Evolutionary conservation across 2,888 invertebrate species (phyloP), one percentile per base, ranked within the genome.

Genomic region (Germaria angustata): DNA sequence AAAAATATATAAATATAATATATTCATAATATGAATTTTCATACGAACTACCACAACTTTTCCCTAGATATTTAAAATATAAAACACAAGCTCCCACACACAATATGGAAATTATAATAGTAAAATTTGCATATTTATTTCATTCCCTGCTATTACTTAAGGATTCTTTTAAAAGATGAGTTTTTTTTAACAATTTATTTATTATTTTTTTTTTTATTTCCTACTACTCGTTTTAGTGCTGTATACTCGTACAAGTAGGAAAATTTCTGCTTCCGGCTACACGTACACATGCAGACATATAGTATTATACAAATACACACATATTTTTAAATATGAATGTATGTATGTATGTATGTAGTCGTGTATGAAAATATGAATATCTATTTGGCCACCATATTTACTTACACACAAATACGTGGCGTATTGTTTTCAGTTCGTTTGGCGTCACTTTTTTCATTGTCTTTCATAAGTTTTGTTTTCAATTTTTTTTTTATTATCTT

Each of bases 381-480:
- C n/a, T 65, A 5, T 51, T n/a, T 34, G 44, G 24, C 65, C 55
- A 55, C 17, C 44, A 65, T 41, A 46, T 24, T 59, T 76, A 46
- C 28, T 55, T 15, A 7, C 15, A 39, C 32, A 55, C 7, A 15
- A 55, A 57, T 13, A 41, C 13, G 65, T 28, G 20, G 3, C 36
- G 32, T 71, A 65, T 65, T 79, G 65, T 72, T 73, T 79, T 66
- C 41, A 49, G 39, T 66, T 66, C 59, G 72, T 79, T 73, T 79
- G 79, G 72, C 79, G 66, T 66, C 72, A 55, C 17, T 71, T 55
- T 28, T 22, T 51, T 41, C 55, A 72, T 55, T 61, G 59, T 72
- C 46, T 77, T 81, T 72, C 28, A 17, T 51, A 68, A 34, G 46
- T 69, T 49, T 68, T 68, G 20, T 59, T 66, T 57, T 57, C 36